Evolutionary conservation across 2,113 vertebrate species (phyloP).

Genomic region (Emberiza fucata): DNA sequence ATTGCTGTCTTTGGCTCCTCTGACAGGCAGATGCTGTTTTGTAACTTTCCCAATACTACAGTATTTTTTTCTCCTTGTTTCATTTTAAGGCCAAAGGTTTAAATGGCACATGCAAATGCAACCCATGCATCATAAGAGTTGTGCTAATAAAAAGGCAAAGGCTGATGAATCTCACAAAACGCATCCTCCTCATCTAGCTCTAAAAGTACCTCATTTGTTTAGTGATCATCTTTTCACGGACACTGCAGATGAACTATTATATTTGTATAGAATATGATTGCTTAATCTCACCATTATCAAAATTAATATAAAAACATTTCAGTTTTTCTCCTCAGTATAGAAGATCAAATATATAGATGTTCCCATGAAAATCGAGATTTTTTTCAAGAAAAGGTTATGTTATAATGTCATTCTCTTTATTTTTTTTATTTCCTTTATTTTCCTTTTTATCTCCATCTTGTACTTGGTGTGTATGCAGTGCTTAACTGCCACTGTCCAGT

Average conservation of each 20-base stretch:
- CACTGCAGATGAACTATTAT: not conserved
- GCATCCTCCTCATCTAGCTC: not conserved
- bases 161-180: not conserved
- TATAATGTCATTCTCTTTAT: not conserved
- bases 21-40: not conserved
- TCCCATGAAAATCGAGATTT: not conserved
- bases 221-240: not conserved
- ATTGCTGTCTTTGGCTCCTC: not conserved
- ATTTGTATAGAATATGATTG: not conserved
- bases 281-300: not conserved
- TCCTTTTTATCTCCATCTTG: not conserved
- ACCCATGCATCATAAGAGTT: fast-evolving
- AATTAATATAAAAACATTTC: not conserved
- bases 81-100: not conserved
- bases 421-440: not conserved
- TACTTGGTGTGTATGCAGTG: not conserved
- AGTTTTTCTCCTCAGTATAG: not conserved
- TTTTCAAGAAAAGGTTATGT: not conserved
- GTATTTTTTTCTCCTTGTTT: not conserved
- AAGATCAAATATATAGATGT: not conserved
- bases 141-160: not conserved
- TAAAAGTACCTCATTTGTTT: not conserved
- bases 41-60: not conserved
- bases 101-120: not conserved
- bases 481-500: not conserved